These are phyloP conservation scores for rat (Rattus norvegicus) DNA, from an alignment of 2,113 vertebrate species.

Conservation along the genomic window DNA sequence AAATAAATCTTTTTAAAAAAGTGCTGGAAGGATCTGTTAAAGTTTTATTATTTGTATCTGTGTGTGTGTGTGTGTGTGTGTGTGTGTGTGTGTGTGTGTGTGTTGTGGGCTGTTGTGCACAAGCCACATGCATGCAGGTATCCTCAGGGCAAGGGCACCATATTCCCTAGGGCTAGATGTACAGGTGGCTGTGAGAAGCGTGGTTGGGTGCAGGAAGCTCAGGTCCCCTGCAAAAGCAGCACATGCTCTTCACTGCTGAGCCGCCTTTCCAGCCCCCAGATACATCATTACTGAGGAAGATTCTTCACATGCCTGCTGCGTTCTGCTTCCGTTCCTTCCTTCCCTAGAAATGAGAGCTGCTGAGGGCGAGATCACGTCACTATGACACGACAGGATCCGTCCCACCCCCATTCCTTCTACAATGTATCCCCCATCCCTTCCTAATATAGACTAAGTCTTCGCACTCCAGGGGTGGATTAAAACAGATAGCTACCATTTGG, in stretches of 20 bases:
- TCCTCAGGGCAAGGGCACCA: background rate
- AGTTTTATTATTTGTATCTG: background rate
- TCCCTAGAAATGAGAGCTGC: background rate
- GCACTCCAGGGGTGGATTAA: background rate
- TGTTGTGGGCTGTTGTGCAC: no score
- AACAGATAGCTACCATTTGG: background rate
- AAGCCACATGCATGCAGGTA: background rate
- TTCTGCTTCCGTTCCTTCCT: background rate
- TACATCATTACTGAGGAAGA: background rate
- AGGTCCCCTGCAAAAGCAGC: background rate
- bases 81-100: background rate
- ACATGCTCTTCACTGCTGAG: no score
- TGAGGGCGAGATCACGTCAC: slow-evolving; percentile 28
- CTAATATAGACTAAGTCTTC: slow-evolving; percentile 55
- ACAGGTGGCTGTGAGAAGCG: background rate
- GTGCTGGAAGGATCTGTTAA: background rate
- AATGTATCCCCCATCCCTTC: background rate
- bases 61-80: background rate
- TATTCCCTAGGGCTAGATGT: background rate
- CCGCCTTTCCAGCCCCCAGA: background rate
- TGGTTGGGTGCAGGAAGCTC: background rate
- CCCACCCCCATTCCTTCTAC: background rate
- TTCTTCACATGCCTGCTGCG: background rate
- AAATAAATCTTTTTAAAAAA: no score
- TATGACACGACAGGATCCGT: background rate